Conservation (phyloP, 2,797 vertebrate species). For the Euthynnus affinis region DNA sequence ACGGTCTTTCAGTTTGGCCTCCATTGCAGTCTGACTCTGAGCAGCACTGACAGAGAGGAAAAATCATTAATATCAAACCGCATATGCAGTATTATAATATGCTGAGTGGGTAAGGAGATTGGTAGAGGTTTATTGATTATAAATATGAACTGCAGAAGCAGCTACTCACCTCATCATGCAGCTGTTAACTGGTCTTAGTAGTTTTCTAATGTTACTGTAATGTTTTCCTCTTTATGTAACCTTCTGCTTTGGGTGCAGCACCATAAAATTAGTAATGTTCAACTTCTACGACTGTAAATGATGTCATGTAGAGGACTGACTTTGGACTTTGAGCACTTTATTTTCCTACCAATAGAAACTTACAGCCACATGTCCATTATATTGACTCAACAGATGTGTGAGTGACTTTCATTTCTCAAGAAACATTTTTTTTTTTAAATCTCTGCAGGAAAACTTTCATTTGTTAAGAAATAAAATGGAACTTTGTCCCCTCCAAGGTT, state of each 20-base stretch:
- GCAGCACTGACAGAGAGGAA: constrained; percentile 17
- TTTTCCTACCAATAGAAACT: not conserved
- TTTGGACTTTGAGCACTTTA: constrained; percentile 11
- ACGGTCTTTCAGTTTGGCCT: constrained; percentile 51
- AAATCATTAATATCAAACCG: not conserved
- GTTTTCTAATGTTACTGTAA: not conserved
- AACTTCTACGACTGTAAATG: constrained; percentile 42
- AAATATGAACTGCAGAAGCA: not conserved
- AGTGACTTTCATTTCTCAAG: not conserved
- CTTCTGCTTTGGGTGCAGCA: constrained; percentile 21
- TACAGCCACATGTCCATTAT: not conserved
- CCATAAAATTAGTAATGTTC: constrained; percentile 46
- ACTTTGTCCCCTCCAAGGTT: no score
- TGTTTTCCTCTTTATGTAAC: not conserved
- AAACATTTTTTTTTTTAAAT: no score
- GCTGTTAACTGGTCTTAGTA: not conserved
- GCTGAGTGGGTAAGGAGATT: not conserved
- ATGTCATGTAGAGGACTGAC: not conserved
- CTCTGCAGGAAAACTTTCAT: no score
- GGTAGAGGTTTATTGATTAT: not conserved
- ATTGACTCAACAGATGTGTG: no score
- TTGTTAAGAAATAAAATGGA: no score
- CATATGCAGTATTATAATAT: not conserved
- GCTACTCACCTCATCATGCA: constrained; percentile 58
- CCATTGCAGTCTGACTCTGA: not conserved